Conservation (phyloP, 2,888 invertebrate genomes). For the Formica aserva region DNA sequence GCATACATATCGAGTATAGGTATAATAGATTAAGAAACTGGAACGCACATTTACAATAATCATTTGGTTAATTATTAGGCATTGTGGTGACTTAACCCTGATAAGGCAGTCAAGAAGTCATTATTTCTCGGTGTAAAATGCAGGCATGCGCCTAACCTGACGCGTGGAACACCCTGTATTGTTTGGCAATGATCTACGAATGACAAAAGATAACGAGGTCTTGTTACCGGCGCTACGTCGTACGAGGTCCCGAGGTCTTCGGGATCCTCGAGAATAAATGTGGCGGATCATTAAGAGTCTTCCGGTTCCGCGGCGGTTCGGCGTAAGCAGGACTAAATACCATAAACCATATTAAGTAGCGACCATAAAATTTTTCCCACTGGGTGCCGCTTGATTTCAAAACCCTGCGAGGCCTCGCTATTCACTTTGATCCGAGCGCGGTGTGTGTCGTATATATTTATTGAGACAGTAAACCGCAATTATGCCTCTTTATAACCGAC, state of each 20-base stretch:
- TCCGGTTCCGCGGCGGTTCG: slow-evolving; percentile 77
- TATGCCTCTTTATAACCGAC: slow-evolving; percentile 79
- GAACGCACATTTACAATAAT: slow-evolving; percentile 64
- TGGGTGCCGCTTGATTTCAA: slow-evolving; percentile 79
- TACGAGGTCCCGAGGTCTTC: slow-evolving; percentile 9
- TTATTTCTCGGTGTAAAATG: neutral
- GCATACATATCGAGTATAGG: slow-evolving; percentile 42
- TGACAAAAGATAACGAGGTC: slow-evolving; percentile 46
- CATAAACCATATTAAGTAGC: slow-evolving; percentile 80
- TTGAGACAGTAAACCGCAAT: slow-evolving; percentile 85
- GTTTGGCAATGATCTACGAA: slow-evolving; percentile 32
- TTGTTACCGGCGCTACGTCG: slow-evolving; percentile 46
- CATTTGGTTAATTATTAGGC: slow-evolving; percentile 68
- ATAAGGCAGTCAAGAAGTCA: slow-evolving; percentile 5
- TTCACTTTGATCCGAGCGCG: slow-evolving; percentile 62
- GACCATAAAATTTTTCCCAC: slow-evolving; percentile 73
- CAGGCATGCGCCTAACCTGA: no score
- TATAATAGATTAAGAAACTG: slow-evolving; percentile 71
- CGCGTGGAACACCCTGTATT: neutral
- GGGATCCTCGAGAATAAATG: slow-evolving; percentile 34
- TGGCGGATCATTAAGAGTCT: slow-evolving; percentile 73
- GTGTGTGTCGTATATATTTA: slow-evolving; percentile 82
- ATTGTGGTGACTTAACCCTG: slow-evolving; percentile 50
- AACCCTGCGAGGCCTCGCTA: slow-evolving; percentile 77
- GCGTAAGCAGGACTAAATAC: slow-evolving; percentile 67